Evolutionary conservation across 2,113 vertebrate genomes (phyloP), one percentile per base, ranked within the genome.

Genomic region (Tragelaphus scriptus): DNA sequence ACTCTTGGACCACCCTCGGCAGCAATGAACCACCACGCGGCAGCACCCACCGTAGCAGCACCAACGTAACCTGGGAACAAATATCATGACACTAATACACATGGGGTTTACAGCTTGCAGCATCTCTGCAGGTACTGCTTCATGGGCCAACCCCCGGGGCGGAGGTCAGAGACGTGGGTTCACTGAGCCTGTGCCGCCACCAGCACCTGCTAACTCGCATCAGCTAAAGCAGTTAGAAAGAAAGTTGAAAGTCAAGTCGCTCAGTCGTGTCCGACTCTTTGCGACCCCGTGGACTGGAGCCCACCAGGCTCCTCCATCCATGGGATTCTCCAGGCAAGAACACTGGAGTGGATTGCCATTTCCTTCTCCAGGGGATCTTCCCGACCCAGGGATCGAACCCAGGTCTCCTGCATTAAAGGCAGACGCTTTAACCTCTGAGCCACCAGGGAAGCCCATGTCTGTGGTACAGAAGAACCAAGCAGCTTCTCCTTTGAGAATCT

Each of bases 1-100:
- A 99, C 63, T 98, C 99, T 99, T 14, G 99, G 99, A 89, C 99
- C 99, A 13, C 99, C 99, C 1, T 99, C 99, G 40, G 99, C 99
- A 96, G 99, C 95, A 1, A 99, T 99, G 94, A 99, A 99, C 99
- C 99, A 99, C 99, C 99, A 99, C 2, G 99, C 99, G 90, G 99
- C 99, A 87, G 99, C 99, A 97, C 99, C 99, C 97, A 99, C 99
- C 0, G 99, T 99, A 81, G 99, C 99, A 96, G 99, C 99, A 6
- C 99, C 99, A 59, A 99, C 99, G 0, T 99, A 99, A 98, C 99
- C 99, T 99, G 98, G 36, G 32, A 82, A 98, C 19, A 94, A 59
- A 92, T 6, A 26, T 0, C 3, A 36, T 13, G 28, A 44, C 5
- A 19, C 28, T 84, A 32, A 88, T 0, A 21, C 8, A 53, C 5